Conservation (phyloP, 2,113 vertebrate genomes). For the Hystrix cristata region DNA sequence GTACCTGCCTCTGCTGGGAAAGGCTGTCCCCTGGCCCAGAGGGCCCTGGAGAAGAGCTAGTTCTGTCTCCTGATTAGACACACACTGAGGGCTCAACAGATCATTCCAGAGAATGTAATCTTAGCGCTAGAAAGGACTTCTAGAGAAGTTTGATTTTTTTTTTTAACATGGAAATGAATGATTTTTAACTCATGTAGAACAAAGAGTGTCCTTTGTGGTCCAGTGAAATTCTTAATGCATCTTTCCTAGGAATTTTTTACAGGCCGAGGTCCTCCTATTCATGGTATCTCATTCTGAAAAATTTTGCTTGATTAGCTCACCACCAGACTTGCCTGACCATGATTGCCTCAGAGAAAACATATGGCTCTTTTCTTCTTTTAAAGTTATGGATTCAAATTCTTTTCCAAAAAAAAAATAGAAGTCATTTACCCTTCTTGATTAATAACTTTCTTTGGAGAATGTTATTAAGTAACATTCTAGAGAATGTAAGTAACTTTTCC, state of each 20-base stretch:
- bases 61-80: not conserved
- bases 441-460: not conserved
- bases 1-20: not conserved
- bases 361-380: not conserved
- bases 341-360: not conserved
- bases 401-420: not conserved
- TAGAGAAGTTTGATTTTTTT: not conserved
- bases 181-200: not conserved
- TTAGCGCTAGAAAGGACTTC: not conserved
- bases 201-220: not conserved
- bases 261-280: not conserved
- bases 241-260: not conserved
- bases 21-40: not conserved
- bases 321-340: not conserved
- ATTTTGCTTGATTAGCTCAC: not conserved
- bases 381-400: constrained; percentile 7
- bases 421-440: not conserved
- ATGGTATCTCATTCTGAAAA: not conserved
- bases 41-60: not conserved
- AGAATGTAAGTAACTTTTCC: not conserved
- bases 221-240: not conserved
- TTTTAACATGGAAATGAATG: constrained; percentile 27
- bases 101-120: not conserved
- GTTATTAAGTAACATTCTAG: not conserved
- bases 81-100: not conserved